A percentile compares a stretch with the other conserved stretches of the same genome.
Conservation (phyloP, 1,140 invertebrate genomes). For the Eufriesea mexicana region DNA sequence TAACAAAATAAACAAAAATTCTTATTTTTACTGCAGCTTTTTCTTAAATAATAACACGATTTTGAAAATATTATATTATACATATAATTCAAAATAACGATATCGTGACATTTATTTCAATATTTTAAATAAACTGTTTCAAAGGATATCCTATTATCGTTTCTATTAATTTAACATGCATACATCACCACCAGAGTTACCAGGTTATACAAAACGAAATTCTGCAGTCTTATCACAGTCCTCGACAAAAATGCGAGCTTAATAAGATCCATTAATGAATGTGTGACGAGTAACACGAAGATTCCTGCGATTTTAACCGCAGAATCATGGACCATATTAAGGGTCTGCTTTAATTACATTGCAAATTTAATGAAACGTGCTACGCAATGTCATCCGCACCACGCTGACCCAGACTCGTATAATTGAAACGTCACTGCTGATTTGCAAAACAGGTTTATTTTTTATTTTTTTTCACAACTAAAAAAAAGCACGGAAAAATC, state of each 20-base stretch:
- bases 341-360: not conserved
- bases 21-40: no score
- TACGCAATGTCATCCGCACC: not conserved
- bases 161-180: no score
- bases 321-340: not conserved
- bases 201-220: not conserved
- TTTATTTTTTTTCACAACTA: not conserved
- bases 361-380: slow-evolving; percentile 31
- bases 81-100: no score
- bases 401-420: not conserved
- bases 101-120: no score
- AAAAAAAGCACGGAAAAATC: not conserved
- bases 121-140: no score
- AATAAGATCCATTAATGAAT: not conserved
- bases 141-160: no score
- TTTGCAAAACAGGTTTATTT: not conserved
- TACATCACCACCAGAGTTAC: no score
- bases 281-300: not conserved
- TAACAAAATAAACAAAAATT: no score
- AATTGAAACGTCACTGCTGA: slow-evolving; percentile 24
- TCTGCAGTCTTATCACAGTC: not conserved
- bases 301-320: not conserved
- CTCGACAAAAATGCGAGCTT: not conserved
- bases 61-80: no score
- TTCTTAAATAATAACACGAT: no score